phyloP scores from a whole-genome alignment of 1,140 invertebrate species.

The Asbolus verrucosus region DNA sequence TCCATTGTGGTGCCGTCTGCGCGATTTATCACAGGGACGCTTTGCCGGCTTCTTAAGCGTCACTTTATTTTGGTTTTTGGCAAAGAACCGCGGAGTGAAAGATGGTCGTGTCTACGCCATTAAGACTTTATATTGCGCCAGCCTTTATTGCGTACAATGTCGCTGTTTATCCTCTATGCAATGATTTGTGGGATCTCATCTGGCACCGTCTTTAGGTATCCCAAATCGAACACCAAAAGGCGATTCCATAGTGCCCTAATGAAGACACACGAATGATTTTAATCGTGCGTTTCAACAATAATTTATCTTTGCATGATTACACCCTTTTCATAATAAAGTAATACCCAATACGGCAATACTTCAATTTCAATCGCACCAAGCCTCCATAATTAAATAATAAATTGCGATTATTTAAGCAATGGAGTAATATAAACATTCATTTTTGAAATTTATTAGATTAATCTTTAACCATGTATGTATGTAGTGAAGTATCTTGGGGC shows the following conservation, averaged over 20 bases:
- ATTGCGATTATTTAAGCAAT: conserved; percentile 33
- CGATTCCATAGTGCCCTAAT: conserved; percentile 6
- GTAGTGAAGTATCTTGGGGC: conserved; percentile 22
- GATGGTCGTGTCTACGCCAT: conserved; percentile 4
- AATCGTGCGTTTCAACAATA: conserved; percentile 6
- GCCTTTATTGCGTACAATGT: background rate
- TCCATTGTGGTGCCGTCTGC: no score
- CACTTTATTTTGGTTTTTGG: conserved; percentile 12
- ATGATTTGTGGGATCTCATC: conserved; percentile 15
- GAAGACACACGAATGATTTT: conserved; percentile 28
- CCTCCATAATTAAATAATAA: conserved; percentile 38
- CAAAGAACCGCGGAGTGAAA: background rate
- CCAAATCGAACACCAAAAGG: background rate
- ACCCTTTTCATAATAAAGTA: conserved; percentile 23
- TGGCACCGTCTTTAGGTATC: conserved; percentile 22
- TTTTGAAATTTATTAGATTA: conserved; percentile 16
- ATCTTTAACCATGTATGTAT: conserved; percentile 30
- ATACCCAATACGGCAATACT: conserved; percentile 8
- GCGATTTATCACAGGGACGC: no score
- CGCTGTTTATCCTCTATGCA: conserved; percentile 2
- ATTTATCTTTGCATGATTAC: conserved; percentile 29
- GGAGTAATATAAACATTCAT: conserved; percentile 4
- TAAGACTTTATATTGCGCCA: background rate
- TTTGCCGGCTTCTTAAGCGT: no score
- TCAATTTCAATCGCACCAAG: conserved; percentile 19